Conservation (phyloP, 2,113 vertebrate genomes). For the Megaleporinus macrocephalus region DNA sequence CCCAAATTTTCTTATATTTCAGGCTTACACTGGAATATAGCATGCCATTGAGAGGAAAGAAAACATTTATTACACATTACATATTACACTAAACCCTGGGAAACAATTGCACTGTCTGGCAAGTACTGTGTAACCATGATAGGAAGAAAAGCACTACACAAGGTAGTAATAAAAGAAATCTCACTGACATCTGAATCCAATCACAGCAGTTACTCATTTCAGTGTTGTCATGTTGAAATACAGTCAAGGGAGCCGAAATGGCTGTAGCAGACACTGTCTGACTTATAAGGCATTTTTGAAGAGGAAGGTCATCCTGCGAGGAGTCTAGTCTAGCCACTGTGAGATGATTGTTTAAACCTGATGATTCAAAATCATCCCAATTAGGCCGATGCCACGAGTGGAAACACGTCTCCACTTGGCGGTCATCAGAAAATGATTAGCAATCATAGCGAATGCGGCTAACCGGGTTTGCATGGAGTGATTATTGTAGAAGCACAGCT, state of each 20-base stretch:
- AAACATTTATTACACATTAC: neutral
- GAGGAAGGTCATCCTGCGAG: conserved; percentile 3
- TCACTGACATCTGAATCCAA: conserved; percentile 31
- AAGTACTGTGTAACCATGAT: neutral
- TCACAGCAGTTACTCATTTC: conserved; percentile 8
- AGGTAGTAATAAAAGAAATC: conserved; percentile 15
- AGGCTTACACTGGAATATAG: neutral
- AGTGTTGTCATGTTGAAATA: conserved; percentile 12
- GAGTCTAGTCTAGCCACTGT: neutral
- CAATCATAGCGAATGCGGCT: neutral
- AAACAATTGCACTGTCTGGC: conserved; percentile 15
- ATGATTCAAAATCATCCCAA: conserved; percentile 13
- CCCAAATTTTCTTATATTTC: neutral
- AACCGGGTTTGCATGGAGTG: neutral
- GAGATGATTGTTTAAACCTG: conserved; percentile 13
- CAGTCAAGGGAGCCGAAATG: neutral
- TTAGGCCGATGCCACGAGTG: neutral
- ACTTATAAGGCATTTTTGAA: conserved; percentile 29
- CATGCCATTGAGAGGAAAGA: neutral
- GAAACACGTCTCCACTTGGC: neutral
- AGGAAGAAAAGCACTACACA: neutral
- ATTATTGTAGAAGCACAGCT: neutral
- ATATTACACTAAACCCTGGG: conserved; percentile 1
- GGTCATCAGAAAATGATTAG: conserved; percentile 7
- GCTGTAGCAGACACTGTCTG: conserved; percentile 15